phyloP scores from a whole-genome alignment of 2,797 vertebrate genomes.

The Amphiprion clarkii region DNA sequence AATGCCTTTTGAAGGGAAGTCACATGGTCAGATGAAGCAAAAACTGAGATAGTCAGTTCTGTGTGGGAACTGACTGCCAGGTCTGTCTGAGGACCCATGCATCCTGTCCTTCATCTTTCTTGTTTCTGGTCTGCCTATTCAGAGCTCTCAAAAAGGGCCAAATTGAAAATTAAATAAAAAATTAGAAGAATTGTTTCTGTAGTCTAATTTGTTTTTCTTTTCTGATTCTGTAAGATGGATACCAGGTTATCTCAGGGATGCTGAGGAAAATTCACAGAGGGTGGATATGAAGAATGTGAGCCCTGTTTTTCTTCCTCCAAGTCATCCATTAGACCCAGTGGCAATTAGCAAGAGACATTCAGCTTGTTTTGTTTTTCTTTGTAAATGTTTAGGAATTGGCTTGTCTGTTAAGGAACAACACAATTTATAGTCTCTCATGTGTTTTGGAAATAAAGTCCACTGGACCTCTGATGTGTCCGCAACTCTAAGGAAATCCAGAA shows the following conservation, averaged over 20 bases:
- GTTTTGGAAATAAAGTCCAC: conserved; percentile 15
- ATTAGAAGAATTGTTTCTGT: too few species aligned
- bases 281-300: neutral
- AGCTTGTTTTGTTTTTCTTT: conserved; percentile 1
- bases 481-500: conserved; percentile 19
- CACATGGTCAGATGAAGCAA: too few species aligned
- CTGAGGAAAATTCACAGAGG: neutral
- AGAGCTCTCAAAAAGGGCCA: too few species aligned
- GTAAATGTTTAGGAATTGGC: conserved; percentile 18
- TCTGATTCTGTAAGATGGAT: too few species aligned
- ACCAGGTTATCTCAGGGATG: neutral
- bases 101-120: too few species aligned
- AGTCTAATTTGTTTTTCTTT: too few species aligned
- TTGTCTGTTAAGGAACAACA: conserved; percentile 18
- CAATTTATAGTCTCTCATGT: conserved; percentile 4
- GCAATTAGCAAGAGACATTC: conserved; percentile 7
- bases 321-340: conserved; percentile 4
- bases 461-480: conserved; percentile 3
- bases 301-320: conserved; percentile 23
- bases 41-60: too few species aligned
- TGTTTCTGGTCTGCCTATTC: too few species aligned
- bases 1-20: too few species aligned
- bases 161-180: too few species aligned
- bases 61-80: too few species aligned
- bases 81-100: too few species aligned